A percentile compares a stretch with the other conserved stretches of the same genome.
Conservation (phyloP, 2,113 vertebrate species). For the Chunga burmeisteri region DNA sequence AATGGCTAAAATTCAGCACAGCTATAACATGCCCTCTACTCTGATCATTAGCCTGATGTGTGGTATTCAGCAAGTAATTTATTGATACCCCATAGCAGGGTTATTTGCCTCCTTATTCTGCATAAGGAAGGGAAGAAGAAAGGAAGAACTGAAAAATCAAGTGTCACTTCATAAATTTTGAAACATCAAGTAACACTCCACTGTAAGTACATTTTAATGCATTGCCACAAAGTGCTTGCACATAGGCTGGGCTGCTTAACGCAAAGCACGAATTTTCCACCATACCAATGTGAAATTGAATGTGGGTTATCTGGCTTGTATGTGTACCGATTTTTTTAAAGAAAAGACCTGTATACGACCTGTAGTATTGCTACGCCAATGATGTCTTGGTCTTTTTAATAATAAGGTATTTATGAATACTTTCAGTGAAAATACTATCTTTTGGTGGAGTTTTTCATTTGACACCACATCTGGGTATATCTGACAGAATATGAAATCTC, state of each 20-base stretch:
- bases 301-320: not conserved
- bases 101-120: not conserved
- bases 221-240: not conserved
- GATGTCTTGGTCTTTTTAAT: not conserved
- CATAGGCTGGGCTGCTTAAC: not conserved
- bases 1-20: not conserved
- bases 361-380: not conserved
- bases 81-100: too few relatives aligned
- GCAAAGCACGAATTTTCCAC: not conserved
- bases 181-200: not conserved
- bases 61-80: not conserved
- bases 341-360: not conserved
- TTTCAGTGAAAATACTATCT: not conserved
- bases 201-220: not conserved
- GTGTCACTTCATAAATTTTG: not conserved
- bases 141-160: not conserved
- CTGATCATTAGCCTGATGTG: not conserved
- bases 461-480: not conserved
- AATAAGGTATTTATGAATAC: not conserved
- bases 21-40: accelerated
- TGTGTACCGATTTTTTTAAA: not conserved
- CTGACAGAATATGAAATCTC: not conserved
- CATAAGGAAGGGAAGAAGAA: not conserved
- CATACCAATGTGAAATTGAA: not conserved
- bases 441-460: not conserved